Conservation (phyloP, 2,113 vertebrate species). For the Xenopus tropicalis region UCB_Xtro_10.0 CM004450.2:12246501-12247000, state of each 20-base stretch:
- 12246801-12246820: no score
- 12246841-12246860: conserved; percentile 61
- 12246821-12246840: no score
- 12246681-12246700: conserved; percentile 87
- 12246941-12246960: conserved; percentile 98
- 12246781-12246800: no score
- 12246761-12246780: conserved; percentile 5
- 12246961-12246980: conserved; percentile 93
- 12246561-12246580: no score
- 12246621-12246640: neutral
- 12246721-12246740: conserved; percentile 91
- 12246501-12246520: no score
- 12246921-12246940: conserved; percentile 86
- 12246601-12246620: no score
- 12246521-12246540: no score
- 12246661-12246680: conserved; percentile 92
- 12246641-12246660: conserved; percentile 56
- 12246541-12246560: no score
- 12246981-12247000: conserved; percentile 92
- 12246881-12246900: conserved; percentile 90
- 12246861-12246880: conserved; percentile 82
- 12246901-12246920: conserved; percentile 95
- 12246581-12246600: no score
- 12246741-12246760: conserved; percentile 94
- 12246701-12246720: conserved; percentile 83